Evolutionary conservation across 2,888 invertebrate genomes (phyloP), one percentile per base, ranked within the genome.

Genomic region (Scrobipalpa costella): DNA sequence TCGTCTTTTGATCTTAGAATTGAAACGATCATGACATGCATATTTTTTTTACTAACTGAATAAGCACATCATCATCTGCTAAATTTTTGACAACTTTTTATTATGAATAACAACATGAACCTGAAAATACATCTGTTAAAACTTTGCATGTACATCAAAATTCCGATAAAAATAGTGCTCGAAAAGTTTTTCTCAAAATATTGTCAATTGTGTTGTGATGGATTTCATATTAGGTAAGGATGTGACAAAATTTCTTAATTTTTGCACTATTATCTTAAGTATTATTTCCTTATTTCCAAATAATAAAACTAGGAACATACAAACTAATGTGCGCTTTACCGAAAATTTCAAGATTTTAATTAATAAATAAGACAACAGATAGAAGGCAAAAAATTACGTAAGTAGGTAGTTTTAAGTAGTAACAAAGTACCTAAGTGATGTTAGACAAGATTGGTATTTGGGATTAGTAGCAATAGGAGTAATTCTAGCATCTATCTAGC

Each of bases 131-230:
- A 34, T 55, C 33, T 15, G 27, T 9, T 33, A 55, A 55, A 55
- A 55, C 27, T 27, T 7, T 55, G 21, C 21, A 19, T 36, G 2
- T 17, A 19, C 57, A 58, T 58, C 38, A 40, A 58, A 58, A 58
- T 44, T 69, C 74, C 73, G 5, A 79, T 72, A 81, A 85, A 86
- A 85, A 86, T 85, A 84, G 81, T 84, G 81, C 77, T 83, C 68
- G 75, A 76, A 81, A 78, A 81, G 67, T 64, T 61, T 74, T 75
- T 80, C 71, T 71, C 76, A 86, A 86, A 86, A 85, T 87, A 87
- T 85, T 84, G 82, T 84, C 82, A 67, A 65, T 73, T 72, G 66
- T 68, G 72, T 73, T 72, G 66, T 68, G 72, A 75, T 81, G 75
- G 75, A 77, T 33, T 72, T 64, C 65, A 47, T 57, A 17, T 61